These are phyloP conservation scores for Luffia ferchaultella DNA, from an alignment of 2,888 invertebrate genomes.

Conservation along the genomic window DNA sequence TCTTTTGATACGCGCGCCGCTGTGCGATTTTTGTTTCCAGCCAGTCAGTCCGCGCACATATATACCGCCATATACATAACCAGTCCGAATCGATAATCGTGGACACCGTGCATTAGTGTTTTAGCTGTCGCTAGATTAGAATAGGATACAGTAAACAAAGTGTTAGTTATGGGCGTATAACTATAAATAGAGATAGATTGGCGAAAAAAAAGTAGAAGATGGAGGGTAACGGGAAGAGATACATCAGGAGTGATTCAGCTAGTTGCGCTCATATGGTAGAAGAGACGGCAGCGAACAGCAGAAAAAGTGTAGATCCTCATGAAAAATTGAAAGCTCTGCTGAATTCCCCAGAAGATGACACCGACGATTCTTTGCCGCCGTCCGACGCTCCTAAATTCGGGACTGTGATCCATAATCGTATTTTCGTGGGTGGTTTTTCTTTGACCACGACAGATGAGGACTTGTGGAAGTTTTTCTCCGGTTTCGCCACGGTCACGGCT, in stretches of 20 bases:
- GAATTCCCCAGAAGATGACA: slow-evolving; percentile 52
- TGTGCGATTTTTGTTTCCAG: not conserved
- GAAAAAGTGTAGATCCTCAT: slow-evolving; percentile 50
- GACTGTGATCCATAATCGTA: slow-evolving; percentile 91
- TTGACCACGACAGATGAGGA: slow-evolving; percentile 93
- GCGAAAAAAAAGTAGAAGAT: slow-evolving; percentile 20
- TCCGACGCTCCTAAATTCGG: slow-evolving; percentile 70
- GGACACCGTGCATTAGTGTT: slow-evolving; percentile 19
- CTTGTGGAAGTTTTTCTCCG: slow-evolving; percentile 89
- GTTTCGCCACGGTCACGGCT: slow-evolving; percentile 88
- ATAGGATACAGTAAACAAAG: slow-evolving; percentile 39
- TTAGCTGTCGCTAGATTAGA: slow-evolving; percentile 14
- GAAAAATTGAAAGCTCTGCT: slow-evolving; percentile 52
- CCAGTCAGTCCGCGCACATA: slow-evolving; percentile 8
- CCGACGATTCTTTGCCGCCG: slow-evolving; percentile 49
- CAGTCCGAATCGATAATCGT: slow-evolving; percentile 22
- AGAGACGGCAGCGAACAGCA: slow-evolving; percentile 41
- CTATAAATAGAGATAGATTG: not conserved
- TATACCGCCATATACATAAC: slow-evolving; percentile 24
- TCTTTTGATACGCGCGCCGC: not conserved
- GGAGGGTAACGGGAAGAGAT: slow-evolving; percentile 44
- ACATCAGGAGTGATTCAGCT: slow-evolving; percentile 55
- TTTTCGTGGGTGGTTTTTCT: slow-evolving; percentile 96
- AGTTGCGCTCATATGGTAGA: slow-evolving; percentile 60
- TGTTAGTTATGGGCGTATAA: not conserved